A percentile compares a stretch with the other conserved stretches of the same genome.
Evolutionary conservation across 2,797 vertebrate genomes (phyloP).

Genomic region (Numenius phaeopus): DNA sequence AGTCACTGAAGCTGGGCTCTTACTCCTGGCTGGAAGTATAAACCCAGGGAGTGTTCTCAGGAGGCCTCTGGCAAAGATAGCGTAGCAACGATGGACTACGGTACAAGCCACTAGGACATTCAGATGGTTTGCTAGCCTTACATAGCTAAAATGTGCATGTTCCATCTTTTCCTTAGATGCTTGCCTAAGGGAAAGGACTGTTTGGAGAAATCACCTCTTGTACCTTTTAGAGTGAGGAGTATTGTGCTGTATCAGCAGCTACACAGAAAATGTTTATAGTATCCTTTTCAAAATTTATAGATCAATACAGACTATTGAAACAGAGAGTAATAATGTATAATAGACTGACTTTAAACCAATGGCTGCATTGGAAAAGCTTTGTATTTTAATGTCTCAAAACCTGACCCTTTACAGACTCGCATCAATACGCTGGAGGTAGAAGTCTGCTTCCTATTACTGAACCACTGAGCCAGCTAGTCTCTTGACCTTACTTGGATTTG

Average conservation of each 20-base stretch:
- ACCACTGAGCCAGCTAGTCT: constrained; percentile 14
- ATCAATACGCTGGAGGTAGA: constrained; percentile 16
- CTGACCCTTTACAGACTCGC: background rate
- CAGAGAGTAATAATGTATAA: background rate
- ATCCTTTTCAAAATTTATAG: background rate
- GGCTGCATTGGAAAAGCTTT: background rate
- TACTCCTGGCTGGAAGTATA: background rate
- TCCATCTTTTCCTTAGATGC: background rate
- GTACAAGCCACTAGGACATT: background rate
- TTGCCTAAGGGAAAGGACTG: background rate
- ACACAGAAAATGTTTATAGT: background rate
- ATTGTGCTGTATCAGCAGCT: background rate
- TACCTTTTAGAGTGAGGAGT: background rate
- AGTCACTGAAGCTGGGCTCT: background rate
- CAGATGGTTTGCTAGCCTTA: background rate
- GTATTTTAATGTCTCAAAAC: background rate
- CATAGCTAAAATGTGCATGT: background rate
- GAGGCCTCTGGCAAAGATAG: background rate
- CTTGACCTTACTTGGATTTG: constrained; percentile 42
- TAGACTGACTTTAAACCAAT: background rate
- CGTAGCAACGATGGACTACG: background rate
- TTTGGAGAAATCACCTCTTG: background rate
- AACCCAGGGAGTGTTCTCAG: background rate
- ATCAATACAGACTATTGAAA: background rate
- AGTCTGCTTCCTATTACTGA: background rate